Conservation (phyloP, 2,797 vertebrate genomes). For the Falco berigora region DNA sequence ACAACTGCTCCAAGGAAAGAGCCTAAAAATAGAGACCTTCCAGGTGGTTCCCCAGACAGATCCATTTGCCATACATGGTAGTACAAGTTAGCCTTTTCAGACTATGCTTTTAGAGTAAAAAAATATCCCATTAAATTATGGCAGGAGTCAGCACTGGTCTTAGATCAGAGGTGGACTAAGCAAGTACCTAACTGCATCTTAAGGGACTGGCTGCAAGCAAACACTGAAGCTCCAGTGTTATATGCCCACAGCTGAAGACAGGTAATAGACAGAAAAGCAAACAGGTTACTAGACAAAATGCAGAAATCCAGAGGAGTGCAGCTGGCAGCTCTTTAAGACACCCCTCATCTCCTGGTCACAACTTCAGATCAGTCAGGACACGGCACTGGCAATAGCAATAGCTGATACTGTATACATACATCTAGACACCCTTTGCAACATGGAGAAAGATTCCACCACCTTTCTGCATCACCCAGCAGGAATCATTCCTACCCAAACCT, state of each 20-base stretch:
- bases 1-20: background rate
- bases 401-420: background rate
- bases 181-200: background rate
- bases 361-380: background rate
- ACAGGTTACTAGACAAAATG: background rate
- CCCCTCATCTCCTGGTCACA: background rate
- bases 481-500: background rate
- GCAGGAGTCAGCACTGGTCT: background rate
- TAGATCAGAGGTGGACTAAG: background rate
- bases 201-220: background rate
- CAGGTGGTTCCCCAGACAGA: conserved; percentile 42
- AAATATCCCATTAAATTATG: background rate
- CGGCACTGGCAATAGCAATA: background rate
- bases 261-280: background rate
- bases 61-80: background rate
- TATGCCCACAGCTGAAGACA: background rate
- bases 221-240: background rate
- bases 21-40: conserved; percentile 45
- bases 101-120: background rate
- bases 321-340: background rate
- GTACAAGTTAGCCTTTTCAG: conserved; percentile 15
- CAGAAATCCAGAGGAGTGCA: background rate
- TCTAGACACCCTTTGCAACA: background rate
- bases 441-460: background rate
- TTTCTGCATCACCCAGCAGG: background rate